Evolutionary conservation across 2,888 invertebrate species (phyloP), one percentile per base, ranked within the genome.

Genomic region (Bedellia somnulentella): DNA sequence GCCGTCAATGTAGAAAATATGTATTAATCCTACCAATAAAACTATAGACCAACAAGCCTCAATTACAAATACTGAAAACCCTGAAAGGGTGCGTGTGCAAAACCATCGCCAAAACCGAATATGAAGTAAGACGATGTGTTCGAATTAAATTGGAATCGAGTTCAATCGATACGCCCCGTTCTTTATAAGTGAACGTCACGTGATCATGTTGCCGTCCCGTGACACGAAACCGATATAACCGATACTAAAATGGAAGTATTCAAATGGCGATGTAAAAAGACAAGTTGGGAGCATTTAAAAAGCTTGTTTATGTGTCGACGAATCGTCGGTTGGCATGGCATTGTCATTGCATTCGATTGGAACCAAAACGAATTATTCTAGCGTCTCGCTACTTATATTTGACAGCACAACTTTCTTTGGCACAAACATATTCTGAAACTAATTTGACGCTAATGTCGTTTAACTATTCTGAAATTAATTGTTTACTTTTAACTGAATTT

Each of bases 241-340:
- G 70, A 68, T 68, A 58, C 59, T 58, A n/a, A n/a, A 73, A 73
- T 75, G n/a, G 18, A 5, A 3, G 17, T 29, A 75, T 75, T 71
- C 75, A 73, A 75, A 75, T 73, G 60, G 64, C 64, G 64, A 62
- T 71, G 71, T 73, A 73, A 73, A 75, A 73, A 71, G 67, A 71
- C 70, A 73, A 73, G 71, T 73, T 71, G 67, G 67, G 67, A 73
- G 70, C 75, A 70, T 75, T 75, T 75, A 75, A 75, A 75, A 75
- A 71, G 63, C 67, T 70, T 75, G 73, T 75, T 73, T 75, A 66
- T 62, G 62, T 56, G 61, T 57, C 68, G 63, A 67, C 63, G 71
- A 71, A 75, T 73, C 62, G 71, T 53, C 60, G 55, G 49, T 62
- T 63, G 73, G 57, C 73, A 75, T 71, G 73, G 61, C 48, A 64